Base-by-base conservation (phyloP, 2,113 vertebrate genomes). In the Phodopus roborovskii region DNA sequence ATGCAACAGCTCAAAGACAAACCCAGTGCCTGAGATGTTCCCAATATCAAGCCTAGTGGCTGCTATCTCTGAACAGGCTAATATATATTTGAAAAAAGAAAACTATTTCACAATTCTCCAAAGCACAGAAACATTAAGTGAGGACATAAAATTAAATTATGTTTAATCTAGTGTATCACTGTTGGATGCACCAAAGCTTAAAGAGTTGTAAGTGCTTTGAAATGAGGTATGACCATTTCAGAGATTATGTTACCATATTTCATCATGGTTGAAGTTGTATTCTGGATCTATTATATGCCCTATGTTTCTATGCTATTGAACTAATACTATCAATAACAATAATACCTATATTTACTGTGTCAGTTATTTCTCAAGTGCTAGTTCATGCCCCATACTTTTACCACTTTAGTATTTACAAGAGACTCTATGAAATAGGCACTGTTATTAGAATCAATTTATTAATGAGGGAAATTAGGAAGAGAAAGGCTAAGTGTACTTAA, bases 21-120 rank as follows among this genome's bases (percentile, higher is more conserved):
- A 68, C 8, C 62, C 19, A 3, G 73, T 78, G 30, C 22, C 22
- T 86, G 60, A 53, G 19, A 81, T 17, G 64, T 58, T n/a, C 42
- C 81, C 42, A 64, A 42, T 19, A 92, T 19, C 17, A 70, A 90
- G 36, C 42, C 77, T 58, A 26, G 62, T 22, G 68, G 62, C 39
- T 91, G 7, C 48, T 82, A 7, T 88, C 77, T 90, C 1, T 7
- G n/a, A 33, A 60, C 7, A 87, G 62, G 26, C 48, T 83, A 74
- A 62, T 94, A 11, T 93, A 28, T 58, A 79, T 87, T 83, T 79
- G 68, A 75, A 30, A 86, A 81, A 48, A 28, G 66, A 77, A 95
- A 91, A 2, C 36, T 15, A 33, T 36, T 86, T 77, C 70, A 36
- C 13, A 39, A 45, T 89, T 96, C 53, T 82, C 5, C 50, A 92